Conservation (phyloP, 2,797 vertebrate species). For the Octomys mimax region DNA sequence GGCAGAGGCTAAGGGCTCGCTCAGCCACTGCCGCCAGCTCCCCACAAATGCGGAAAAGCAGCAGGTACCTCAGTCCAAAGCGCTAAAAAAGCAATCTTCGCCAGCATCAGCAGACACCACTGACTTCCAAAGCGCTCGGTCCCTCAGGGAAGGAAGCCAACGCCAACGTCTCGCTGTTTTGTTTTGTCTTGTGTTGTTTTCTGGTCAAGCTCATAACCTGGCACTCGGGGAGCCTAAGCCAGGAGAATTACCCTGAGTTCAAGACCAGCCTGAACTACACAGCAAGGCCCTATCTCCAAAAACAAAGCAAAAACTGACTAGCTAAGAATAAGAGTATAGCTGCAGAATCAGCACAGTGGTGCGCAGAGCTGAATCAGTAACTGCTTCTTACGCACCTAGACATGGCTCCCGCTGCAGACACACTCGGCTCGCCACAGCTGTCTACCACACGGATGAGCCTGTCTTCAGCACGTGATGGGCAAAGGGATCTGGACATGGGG, state of each 20-base stretch:
- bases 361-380: background rate
- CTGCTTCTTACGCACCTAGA: background rate
- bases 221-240: background rate
- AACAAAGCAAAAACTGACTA: background rate
- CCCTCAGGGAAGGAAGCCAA: background rate
- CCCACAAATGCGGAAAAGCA: background rate
- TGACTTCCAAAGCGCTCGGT: background rate
- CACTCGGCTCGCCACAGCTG: background rate
- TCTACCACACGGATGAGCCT: background rate
- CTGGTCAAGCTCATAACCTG: background rate
- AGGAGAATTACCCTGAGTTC: background rate
- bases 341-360: background rate
- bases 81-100: background rate
- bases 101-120: background rate
- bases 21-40: background rate
- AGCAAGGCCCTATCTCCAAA: background rate
- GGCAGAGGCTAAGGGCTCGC: background rate
- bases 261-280: background rate
- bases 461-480: background rate
- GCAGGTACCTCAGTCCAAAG: accelerated
- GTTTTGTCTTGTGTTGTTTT: background rate
- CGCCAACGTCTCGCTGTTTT: background rate
- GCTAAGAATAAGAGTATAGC: background rate
- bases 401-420: background rate
- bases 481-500: background rate